phyloP scores from a whole-genome alignment of 2,113 vertebrate genomes.

The Halcyon malimbica region DNA sequence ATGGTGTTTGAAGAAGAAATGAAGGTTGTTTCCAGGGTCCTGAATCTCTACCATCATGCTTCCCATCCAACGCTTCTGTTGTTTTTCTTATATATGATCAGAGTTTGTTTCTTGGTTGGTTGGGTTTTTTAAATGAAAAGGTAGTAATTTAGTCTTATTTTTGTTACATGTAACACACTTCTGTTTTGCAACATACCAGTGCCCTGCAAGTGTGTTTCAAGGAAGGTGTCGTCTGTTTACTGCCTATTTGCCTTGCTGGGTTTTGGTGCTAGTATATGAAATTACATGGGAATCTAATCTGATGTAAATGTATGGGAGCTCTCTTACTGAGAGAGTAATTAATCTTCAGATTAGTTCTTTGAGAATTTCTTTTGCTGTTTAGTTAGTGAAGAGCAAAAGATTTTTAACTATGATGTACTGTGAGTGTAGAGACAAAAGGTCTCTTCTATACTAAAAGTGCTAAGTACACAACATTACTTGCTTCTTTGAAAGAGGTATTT shows the following conservation, averaged over 20 bases:
- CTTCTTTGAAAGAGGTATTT: not conserved
- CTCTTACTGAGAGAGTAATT: not conserved
- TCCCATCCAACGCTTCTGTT: not conserved
- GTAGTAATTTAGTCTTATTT: not conserved
- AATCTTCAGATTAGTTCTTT: slow-evolving; percentile 20
- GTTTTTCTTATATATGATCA: not conserved
- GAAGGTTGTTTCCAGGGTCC: not conserved
- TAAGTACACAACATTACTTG: not conserved
- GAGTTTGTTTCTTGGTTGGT: not conserved
- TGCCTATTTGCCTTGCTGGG: not conserved
- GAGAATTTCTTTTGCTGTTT: slow-evolving; percentile 1
- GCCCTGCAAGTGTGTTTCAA: not conserved
- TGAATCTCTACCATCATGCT: not conserved
- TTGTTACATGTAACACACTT: not conserved
- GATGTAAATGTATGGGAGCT: not conserved
- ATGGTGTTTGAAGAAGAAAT: not conserved
- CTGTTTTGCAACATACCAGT: not conserved
- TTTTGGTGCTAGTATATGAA: not conserved
- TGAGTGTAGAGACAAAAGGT: not conserved
- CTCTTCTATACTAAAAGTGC: not conserved
- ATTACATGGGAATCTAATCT: not conserved
- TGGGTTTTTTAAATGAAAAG: not conserved
- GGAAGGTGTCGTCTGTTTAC: not conserved
- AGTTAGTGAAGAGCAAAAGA: not conserved
- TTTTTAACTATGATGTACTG: not conserved